Conservation (phyloP, 2,113 vertebrate species). For the Excalfactoria chinensis region DNA sequence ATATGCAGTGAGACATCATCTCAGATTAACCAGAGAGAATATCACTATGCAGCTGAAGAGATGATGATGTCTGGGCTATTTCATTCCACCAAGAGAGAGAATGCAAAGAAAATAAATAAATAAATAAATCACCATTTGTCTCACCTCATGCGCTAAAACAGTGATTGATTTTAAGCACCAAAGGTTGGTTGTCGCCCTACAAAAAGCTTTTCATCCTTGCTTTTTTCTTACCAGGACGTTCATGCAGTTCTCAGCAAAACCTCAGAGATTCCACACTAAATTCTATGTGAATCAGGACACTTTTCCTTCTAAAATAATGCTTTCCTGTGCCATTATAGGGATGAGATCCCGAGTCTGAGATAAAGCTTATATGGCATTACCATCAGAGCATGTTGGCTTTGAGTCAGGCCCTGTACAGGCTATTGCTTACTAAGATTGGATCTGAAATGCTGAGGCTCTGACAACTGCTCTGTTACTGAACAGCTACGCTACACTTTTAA, state of each 20-base stretch:
- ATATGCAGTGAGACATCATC: conserved; percentile 13
- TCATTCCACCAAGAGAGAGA: not conserved
- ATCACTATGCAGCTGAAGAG: conserved; percentile 16
- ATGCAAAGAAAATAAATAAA: not conserved
- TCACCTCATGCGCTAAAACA: not conserved
- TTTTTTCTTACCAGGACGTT: not conserved
- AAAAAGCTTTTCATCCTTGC: not conserved
- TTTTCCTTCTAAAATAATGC: not conserved
- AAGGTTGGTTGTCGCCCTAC: not conserved
- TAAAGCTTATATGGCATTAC: not conserved
- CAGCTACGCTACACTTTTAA: not conserved
- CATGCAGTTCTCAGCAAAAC: not conserved
- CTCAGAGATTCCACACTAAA: not conserved
- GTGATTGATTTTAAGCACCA: not conserved
- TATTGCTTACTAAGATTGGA: not conserved
- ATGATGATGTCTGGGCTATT: conserved; percentile 17
- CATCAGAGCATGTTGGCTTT: not conserved
- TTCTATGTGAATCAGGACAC: not conserved
- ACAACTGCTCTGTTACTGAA: conserved; percentile 6
- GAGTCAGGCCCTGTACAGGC: not conserved
- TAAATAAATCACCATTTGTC: not conserved
- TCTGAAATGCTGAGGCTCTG: not conserved
- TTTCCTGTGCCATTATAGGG: not conserved
- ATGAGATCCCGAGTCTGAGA: not conserved
- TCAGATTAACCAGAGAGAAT: conserved; percentile 8